phyloP scores from a whole-genome alignment of 2,797 vertebrate species.

The Myripristis murdjan region DNA sequence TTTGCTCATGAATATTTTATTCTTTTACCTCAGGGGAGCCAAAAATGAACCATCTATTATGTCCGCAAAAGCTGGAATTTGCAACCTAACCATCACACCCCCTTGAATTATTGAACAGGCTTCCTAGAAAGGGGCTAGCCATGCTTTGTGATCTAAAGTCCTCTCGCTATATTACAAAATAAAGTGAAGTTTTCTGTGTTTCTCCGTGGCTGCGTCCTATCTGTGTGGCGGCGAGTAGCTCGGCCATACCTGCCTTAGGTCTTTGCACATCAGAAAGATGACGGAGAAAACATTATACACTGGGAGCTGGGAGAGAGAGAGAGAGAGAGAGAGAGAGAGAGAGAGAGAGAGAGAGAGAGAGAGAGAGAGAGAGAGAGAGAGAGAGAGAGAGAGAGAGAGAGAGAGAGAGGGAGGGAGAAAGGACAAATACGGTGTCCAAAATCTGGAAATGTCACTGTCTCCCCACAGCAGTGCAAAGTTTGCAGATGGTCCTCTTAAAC shows the following conservation, averaged over 20 bases:
- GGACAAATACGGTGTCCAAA: conserved; percentile 23
- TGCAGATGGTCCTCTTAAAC: conserved; percentile 13
- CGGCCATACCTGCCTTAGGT: conserved; percentile 49
- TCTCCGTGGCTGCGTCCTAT: conserved; percentile 42
- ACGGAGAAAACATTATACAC: conserved; percentile 31
- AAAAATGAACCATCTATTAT: conserved; percentile 69
- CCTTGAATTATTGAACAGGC: conserved; percentile 72
- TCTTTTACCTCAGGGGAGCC: conserved; percentile 38
- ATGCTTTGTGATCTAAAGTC: conserved; percentile 68
- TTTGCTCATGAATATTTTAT: conserved; percentile 66
- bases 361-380: too few relatives aligned
- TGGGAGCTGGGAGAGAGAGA: too few relatives aligned
- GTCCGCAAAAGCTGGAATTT: conserved; percentile 59
- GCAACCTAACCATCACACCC: conserved; percentile 48
- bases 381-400: too few relatives aligned
- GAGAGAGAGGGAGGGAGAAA: conserved; percentile 6
- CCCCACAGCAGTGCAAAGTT: conserved; percentile 4
- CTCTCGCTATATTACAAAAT: conserved; percentile 67
- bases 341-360: too few relatives aligned
- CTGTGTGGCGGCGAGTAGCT: conserved; percentile 36
- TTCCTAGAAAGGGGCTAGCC: conserved; percentile 57
- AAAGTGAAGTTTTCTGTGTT: conserved; percentile 60
- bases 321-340: too few relatives aligned
- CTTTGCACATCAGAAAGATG: conserved; percentile 33
- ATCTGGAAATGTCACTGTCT: conserved; percentile 37